Conservation (phyloP, 1,140 invertebrate genomes). For the Drosophila ogumai region DNA sequence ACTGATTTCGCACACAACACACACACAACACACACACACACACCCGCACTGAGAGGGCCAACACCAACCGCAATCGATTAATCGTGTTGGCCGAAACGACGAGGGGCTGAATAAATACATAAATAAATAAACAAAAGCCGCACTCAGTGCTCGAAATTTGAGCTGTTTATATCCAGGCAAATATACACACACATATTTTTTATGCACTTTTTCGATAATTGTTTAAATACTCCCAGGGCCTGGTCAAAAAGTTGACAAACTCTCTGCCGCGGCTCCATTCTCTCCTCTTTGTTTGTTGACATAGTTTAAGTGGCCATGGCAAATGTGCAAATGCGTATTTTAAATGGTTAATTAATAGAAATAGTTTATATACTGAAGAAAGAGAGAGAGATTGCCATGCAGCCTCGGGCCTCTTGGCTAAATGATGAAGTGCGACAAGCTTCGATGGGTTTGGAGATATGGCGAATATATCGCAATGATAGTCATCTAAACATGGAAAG, state of each 20-base stretch:
- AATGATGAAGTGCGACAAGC: constrained; percentile 32
- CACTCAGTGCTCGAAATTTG: constrained; percentile 33
- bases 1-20: constrained; percentile 61
- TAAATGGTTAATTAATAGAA: constrained; percentile 78
- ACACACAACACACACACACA: no score
- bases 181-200: constrained; percentile 27
- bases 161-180: constrained; percentile 41
- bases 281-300: constrained; percentile 61
- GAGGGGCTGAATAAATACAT: constrained; percentile 58
- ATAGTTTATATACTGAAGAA: constrained; percentile 40
- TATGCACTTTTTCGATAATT: constrained; percentile 53
- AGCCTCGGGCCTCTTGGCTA: constrained; percentile 7
- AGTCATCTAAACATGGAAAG: constrained; percentile 7
- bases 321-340: constrained; percentile 58
- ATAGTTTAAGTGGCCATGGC: constrained; percentile 66
- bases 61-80: constrained; percentile 59
- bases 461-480: constrained; percentile 9
- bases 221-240: constrained; percentile 64
- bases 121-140: constrained; percentile 47
- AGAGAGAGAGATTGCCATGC: constrained; percentile 15
- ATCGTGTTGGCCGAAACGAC: constrained; percentile 20
- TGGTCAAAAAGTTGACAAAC: constrained; percentile 75
- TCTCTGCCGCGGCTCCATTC: constrained; percentile 42
- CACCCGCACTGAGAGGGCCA: constrained; percentile 15
- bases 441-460: constrained; percentile 6